A percentile compares a stretch with the other conserved stretches of the same genome.
Conservation (phyloP, 2,888 invertebrate genomes). For the Sipha maydis region DNA sequence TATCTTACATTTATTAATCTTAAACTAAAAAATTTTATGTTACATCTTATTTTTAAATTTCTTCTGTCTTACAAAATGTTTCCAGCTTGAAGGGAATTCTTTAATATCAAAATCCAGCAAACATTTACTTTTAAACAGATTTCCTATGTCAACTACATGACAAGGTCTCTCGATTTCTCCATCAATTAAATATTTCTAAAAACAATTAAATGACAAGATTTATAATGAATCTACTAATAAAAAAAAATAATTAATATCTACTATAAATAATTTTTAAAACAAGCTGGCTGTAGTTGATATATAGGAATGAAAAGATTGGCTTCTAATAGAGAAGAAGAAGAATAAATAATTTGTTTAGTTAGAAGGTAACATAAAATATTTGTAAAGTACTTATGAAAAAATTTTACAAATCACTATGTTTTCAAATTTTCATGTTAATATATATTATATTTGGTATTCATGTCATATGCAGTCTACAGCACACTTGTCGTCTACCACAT, state of each 20-base stretch:
- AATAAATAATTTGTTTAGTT: background rate
- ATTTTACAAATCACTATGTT: background rate
- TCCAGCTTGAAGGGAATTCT: constrained; percentile 33
- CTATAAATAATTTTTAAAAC: too few relatives aligned
- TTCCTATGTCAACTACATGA: constrained; percentile 9
- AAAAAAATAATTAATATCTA: background rate
- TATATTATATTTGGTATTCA: too few relatives aligned
- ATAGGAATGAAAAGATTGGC: too few relatives aligned
- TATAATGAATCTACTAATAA: background rate
- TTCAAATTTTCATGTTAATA: too few relatives aligned
- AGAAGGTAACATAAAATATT: background rate
- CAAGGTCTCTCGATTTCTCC: constrained; percentile 8
- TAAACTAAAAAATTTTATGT: too few relatives aligned
- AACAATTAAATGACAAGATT: background rate
- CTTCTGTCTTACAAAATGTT: background rate
- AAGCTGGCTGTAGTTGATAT: too few relatives aligned
- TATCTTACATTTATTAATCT: too few relatives aligned
- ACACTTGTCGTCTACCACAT: too few relatives aligned
- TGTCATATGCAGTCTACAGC: too few relatives aligned
- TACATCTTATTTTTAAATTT: too few relatives aligned
- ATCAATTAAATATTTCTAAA: constrained; percentile 33
- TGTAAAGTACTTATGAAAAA: background rate
- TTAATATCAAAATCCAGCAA: constrained; percentile 14
- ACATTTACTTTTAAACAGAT: background rate
- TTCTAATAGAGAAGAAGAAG: too few relatives aligned